Conservation (phyloP, 2,797 vertebrate genomes). For the Serranus cabrilla region DNA sequence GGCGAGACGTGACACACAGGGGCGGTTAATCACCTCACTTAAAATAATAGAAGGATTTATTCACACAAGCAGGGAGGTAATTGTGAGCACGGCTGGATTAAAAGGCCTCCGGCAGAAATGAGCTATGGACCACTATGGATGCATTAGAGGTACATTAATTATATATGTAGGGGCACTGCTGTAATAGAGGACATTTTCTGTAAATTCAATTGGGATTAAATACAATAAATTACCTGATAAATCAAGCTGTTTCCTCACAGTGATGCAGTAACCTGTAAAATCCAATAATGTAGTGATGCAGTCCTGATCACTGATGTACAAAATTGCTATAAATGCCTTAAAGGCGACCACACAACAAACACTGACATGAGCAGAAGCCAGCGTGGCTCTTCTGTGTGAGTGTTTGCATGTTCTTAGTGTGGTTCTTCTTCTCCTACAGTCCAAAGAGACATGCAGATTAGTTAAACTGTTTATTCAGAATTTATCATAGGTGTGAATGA, state of each 20-base stretch:
- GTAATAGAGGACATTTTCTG: neutral
- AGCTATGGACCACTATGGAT: neutral
- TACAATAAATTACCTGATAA: neutral
- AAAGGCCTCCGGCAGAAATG: neutral
- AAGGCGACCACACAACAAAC: too few relatives aligned
- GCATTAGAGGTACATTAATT: neutral
- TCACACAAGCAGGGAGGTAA: conserved; percentile 31
- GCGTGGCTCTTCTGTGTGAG: too few relatives aligned
- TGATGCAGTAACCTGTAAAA: too few relatives aligned
- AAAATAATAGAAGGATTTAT: conserved; percentile 49
- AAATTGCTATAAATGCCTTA: too few relatives aligned
- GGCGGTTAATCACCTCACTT: conserved; percentile 56
- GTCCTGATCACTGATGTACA: too few relatives aligned
- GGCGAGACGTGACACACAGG: conserved; percentile 28
- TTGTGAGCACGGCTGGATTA: conserved; percentile 18
- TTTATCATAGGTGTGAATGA: too few relatives aligned
- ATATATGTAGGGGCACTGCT: neutral
- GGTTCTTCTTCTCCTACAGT: too few relatives aligned
- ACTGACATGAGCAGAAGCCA: too few relatives aligned
- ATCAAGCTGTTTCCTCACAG: neutral
- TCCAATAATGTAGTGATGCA: too few relatives aligned
- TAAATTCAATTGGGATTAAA: neutral
- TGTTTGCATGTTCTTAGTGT: too few relatives aligned
- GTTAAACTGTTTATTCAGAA: too few relatives aligned
- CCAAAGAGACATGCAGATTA: too few relatives aligned